Percentiles rank a stretch among this genome's conserved stretches.
phyloP scores from a whole-genome alignment of 2,888 invertebrate species.

The Sepioteuthis lessoniana region DNA sequence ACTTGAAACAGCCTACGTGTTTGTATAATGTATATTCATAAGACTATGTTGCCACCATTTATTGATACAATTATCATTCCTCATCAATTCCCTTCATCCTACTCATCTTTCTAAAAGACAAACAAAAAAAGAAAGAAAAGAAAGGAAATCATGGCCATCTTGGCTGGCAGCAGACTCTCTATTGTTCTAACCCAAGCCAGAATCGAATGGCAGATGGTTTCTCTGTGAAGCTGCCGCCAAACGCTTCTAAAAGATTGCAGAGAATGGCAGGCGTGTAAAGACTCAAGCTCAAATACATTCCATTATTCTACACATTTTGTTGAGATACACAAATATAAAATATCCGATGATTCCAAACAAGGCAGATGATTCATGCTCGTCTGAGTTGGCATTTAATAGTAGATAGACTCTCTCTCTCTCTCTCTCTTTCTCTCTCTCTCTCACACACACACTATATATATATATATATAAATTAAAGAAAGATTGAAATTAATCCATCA shows the following conservation, averaged over 20 bases:
- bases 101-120: not conserved
- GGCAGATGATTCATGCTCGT: not conserved
- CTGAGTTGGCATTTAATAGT: not conserved
- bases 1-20: too few relatives aligned
- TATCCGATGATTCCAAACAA: not conserved
- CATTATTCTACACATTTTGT: not conserved
- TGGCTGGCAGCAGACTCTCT: not conserved
- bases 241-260: not conserved
- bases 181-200: not conserved
- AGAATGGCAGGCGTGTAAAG: not conserved
- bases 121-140: not conserved
- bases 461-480: too few relatives aligned
- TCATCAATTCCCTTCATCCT: not conserved
- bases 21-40: not conserved
- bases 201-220: constrained; percentile 23
- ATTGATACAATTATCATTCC: not conserved
- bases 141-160: not conserved
- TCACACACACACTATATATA: too few relatives aligned
- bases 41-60: not conserved
- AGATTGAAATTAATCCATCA: too few relatives aligned
- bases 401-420: not conserved
- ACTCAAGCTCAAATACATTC: not conserved
- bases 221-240: not conserved
- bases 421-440: too few relatives aligned
- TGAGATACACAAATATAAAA: not conserved